phyloP scores from a whole-genome alignment of 2,113 vertebrate genomes.

The Carollia perspicillata region DNA sequence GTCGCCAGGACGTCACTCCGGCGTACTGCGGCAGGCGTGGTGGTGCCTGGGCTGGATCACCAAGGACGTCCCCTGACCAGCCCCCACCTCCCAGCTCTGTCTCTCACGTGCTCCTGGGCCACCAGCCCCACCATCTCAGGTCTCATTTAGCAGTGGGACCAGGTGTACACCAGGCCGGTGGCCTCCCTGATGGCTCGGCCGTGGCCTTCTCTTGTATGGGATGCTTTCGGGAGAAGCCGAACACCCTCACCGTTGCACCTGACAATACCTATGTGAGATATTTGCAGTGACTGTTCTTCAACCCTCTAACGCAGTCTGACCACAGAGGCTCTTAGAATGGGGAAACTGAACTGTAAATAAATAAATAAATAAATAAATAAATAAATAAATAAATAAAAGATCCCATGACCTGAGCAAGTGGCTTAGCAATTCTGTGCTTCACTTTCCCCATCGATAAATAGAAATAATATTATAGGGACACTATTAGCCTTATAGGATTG shows the following conservation, averaged over 20 bases:
- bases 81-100: not conserved
- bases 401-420: not conserved
- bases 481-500: not conserved
- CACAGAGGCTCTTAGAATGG: not conserved
- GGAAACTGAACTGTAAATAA: not conserved
- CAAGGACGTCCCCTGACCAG: not conserved
- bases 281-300: not conserved
- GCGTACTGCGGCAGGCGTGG: not conserved
- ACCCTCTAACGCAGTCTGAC: not conserved
- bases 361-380: too few species aligned
- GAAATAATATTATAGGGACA: not conserved
- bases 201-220: not conserved
- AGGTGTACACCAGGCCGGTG: not conserved
- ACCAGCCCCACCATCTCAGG: not conserved
- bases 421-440: not conserved
- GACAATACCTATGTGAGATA: not conserved
- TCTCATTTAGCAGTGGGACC: not conserved
- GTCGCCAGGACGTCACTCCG: not conserved
- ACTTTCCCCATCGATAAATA: not conserved
- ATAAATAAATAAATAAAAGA: too few species aligned
- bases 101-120: not conserved
- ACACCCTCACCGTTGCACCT: not conserved
- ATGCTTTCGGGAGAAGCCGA: not conserved
- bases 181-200: not conserved
- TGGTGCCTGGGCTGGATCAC: too few species aligned